Conservation (phyloP, 2,113 vertebrate genomes). For the Pitta sordida region DNA sequence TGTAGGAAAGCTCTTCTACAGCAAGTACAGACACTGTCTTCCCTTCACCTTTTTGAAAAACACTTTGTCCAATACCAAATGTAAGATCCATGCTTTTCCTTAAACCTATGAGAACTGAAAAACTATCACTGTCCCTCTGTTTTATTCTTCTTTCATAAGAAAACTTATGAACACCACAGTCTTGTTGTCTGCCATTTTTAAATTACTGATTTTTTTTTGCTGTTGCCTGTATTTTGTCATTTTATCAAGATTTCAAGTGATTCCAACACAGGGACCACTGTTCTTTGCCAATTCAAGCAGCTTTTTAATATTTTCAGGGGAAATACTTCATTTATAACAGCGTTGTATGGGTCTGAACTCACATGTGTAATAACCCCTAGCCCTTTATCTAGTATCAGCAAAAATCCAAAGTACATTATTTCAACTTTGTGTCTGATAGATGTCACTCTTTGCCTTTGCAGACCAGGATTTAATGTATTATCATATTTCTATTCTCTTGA, state of each 20-base stretch:
- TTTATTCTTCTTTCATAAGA: neutral
- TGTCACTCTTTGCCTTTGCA: neutral
- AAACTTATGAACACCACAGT: neutral
- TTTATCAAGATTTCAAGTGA: neutral
- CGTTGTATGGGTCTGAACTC: neutral
- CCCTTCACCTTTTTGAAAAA: neutral
- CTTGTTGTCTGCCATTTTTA: neutral
- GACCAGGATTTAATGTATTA: neutral
- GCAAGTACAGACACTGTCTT: neutral
- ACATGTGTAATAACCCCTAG: neutral
- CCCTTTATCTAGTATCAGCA: neutral
- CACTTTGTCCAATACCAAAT: neutral
- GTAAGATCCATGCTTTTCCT: neutral
- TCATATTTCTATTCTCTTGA: neutral
- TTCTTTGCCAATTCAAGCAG: neutral
- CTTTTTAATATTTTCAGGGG: neutral
- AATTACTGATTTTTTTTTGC: neutral
- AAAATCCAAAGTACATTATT: neutral
- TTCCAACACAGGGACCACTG: neutral
- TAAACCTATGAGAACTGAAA: neutral
- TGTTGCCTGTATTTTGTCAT: neutral
- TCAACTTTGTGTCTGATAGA: neutral
- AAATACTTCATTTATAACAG: neutral
- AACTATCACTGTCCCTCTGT: neutral
- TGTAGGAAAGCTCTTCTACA: neutral